These are phyloP conservation scores for Protophormia terraenovae DNA, from an alignment of 2,888 invertebrate genomes.

Conservation along the genomic window DNA sequence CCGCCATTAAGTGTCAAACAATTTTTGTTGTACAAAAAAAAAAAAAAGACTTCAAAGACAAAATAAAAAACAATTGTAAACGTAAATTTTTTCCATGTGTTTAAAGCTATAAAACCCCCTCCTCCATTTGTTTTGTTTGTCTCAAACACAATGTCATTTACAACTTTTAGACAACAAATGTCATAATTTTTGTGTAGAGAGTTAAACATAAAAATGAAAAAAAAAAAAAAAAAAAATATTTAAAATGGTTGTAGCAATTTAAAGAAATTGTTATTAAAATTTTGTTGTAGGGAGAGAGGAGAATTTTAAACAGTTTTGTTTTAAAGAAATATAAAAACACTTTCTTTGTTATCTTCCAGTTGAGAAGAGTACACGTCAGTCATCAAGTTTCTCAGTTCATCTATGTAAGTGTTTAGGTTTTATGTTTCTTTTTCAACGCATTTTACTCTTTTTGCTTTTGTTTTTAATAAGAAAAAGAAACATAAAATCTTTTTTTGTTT, in stretches of 20 bases:
- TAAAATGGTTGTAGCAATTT: too few species aligned
- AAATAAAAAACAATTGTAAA: constrained; percentile 11
- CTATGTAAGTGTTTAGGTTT: too few species aligned
- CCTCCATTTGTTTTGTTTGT: background rate
- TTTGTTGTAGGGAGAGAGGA: too few species aligned
- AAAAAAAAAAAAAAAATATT: too few species aligned
- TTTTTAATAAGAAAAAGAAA: too few species aligned
- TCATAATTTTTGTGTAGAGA: background rate
- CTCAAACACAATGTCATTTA: background rate
- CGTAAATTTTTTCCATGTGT: background rate
- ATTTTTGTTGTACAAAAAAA: background rate
- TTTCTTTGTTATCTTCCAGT: background rate
- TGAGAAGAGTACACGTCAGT: background rate
- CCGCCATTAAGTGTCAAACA: constrained; percentile 51
- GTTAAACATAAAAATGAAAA: too few species aligned
- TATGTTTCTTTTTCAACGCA: too few species aligned
- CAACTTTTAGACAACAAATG: background rate
- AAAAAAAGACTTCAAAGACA: constrained; percentile 29
- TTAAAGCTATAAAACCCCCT: background rate
- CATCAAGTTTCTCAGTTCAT: background rate
- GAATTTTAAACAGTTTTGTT: too few species aligned
- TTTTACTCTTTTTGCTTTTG: too few species aligned
- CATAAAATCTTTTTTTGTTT: too few species aligned
- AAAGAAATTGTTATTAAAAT: background rate
- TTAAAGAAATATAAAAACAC: background rate